phyloP scores from a whole-genome alignment of 1,140 invertebrate species.

The Streblospio benedicti region DNA sequence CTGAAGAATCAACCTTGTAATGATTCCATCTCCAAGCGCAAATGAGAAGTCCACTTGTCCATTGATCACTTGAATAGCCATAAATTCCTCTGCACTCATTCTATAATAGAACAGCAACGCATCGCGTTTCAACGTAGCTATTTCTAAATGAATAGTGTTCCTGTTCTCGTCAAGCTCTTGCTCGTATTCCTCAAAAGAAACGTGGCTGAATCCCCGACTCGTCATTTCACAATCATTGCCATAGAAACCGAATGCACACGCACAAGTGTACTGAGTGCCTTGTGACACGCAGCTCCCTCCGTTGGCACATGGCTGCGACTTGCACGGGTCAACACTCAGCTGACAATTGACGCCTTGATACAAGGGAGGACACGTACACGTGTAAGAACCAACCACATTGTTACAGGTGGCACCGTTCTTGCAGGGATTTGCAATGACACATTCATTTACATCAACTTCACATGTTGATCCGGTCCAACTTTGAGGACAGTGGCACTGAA shows the following conservation, averaged over 20 bases:
- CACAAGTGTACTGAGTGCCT: conserved; percentile 76
- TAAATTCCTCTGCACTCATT: conserved; percentile 71
- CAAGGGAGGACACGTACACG: conserved; percentile 53
- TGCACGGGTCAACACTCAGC: conserved; percentile 12
- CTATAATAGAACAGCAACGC: conserved; percentile 83
- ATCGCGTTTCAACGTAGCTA: conserved; percentile 79
- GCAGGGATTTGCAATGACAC: conserved; percentile 5
- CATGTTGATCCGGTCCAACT: conserved; percentile 72
- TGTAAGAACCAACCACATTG: conserved; percentile 80
- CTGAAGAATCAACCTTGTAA: conserved; percentile 55
- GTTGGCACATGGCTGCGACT: conserved; percentile 63
- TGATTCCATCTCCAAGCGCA: conserved; percentile 63
- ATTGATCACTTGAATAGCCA: conserved; percentile 76
- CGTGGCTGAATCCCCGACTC: conserved; percentile 76
- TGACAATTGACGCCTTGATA: conserved; percentile 21
- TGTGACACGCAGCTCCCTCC: conserved; percentile 71
- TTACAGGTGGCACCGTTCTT: conserved; percentile 57
- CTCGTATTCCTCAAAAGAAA: conserved; percentile 82
- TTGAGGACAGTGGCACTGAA: conserved; percentile 68
- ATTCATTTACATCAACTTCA: conserved; percentile 47
- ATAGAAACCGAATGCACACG: conserved; percentile 69
- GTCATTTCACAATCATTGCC: conserved; percentile 81
- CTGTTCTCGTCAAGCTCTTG: conserved; percentile 72
- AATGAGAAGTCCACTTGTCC: conserved; percentile 79
- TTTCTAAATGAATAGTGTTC: conserved; percentile 67